phyloP scores from a whole-genome alignment of 2,113 vertebrate genomes.

The Nycticryphes semicollaris region DNA sequence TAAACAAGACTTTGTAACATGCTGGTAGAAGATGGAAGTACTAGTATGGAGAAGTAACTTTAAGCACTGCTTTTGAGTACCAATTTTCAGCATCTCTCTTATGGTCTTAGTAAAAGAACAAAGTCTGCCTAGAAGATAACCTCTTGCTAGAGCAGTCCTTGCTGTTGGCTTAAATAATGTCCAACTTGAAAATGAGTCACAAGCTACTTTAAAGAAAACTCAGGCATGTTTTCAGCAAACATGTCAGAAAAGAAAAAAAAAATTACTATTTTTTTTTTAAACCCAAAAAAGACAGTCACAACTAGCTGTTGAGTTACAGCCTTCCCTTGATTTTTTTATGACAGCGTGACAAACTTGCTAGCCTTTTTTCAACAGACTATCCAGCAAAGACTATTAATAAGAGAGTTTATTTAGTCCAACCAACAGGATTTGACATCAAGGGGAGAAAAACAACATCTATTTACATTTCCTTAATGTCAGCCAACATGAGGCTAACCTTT shows the following conservation, averaged over 20 bases:
- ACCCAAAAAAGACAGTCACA: not conserved
- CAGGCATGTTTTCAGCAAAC: not conserved
- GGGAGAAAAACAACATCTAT: not conserved
- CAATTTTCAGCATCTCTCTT: not conserved
- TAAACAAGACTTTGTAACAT: not conserved
- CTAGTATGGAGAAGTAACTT: not conserved
- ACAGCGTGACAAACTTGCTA: not conserved
- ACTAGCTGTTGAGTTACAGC: not conserved
- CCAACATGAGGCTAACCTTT: not conserved
- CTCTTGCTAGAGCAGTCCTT: not conserved
- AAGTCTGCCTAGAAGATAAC: not conserved
- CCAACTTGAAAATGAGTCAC: not conserved
- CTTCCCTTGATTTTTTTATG: not conserved
- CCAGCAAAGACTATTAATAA: not conserved
- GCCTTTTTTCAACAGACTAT: not conserved
- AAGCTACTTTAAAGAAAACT: not conserved
- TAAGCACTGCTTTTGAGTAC: not conserved
- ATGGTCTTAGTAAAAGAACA: not conserved
- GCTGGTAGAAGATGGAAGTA: not conserved
- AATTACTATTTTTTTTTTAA: not conserved
- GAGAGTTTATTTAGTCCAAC: not conserved
- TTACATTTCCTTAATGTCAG: constrained; percentile 11
- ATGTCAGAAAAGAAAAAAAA: not conserved
- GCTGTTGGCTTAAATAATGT: not conserved
- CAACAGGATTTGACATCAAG: not conserved